Evolutionary conservation across 2,113 vertebrate genomes (phyloP).

Genomic region (Chaetorhynchus papuensis): DNA sequence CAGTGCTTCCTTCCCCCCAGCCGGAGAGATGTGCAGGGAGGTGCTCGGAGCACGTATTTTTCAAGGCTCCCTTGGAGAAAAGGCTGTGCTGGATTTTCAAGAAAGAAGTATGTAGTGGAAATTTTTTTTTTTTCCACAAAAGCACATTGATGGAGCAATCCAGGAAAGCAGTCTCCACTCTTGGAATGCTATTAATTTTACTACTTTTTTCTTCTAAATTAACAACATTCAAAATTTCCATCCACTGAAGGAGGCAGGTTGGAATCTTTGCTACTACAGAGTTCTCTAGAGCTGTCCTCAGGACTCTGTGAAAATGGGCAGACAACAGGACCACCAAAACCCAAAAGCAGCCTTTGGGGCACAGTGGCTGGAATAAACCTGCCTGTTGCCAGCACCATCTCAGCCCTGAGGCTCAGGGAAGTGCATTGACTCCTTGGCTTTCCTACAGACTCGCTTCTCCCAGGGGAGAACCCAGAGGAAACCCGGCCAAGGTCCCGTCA

Average conservation of each 20-base stretch:
- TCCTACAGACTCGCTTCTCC: neutral
- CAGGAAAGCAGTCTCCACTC: constrained; percentile 14
- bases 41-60: neutral
- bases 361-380: neutral
- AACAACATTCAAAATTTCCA: neutral
- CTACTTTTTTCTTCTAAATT: neutral
- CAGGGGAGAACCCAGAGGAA: neutral
- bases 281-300: neutral
- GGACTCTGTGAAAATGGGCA: neutral
- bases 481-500: neutral
- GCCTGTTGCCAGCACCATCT: neutral
- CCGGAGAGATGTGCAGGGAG: rapidly evolving
- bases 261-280: neutral
- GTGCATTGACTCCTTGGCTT: neutral
- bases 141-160: constrained; percentile 3
- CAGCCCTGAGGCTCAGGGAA: neutral
- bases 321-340: neutral
- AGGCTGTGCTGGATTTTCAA: neutral
- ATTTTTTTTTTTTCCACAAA: neutral
- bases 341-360: neutral
- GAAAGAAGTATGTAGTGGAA: neutral
- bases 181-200: neutral
- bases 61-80: neutral
- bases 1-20: neutral
- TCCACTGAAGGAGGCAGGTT: neutral